A percentile compares a stretch with the other conserved stretches of the same genome.
Evolutionary conservation across 2,113 vertebrate species (phyloP).

Genomic region (Microcebus lehilahytsara): DNA sequence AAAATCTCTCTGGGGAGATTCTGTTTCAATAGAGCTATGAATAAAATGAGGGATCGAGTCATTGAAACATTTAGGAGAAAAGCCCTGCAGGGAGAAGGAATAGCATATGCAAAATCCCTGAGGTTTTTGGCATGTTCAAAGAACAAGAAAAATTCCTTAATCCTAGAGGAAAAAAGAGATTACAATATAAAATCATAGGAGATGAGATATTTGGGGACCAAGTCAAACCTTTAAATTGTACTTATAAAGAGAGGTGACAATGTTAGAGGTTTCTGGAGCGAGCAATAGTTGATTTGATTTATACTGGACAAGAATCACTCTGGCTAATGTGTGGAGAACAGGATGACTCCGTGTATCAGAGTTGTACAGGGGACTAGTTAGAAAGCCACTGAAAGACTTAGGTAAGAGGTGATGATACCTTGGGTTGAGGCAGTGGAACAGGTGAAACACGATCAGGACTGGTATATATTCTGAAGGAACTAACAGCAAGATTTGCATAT

Average conservation of each 20-base stretch:
- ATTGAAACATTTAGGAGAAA: neutral
- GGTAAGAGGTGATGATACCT: neutral
- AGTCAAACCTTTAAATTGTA: neutral
- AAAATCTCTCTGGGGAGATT: neutral
- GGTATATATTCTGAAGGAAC: neutral
- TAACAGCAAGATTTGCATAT: neutral
- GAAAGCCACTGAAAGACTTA: neutral
- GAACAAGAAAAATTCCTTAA: neutral
- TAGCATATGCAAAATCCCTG: neutral
- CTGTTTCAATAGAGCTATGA: neutral
- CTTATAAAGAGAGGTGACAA: neutral
- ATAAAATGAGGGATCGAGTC: neutral
- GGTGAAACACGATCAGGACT: neutral
- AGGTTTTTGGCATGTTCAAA: neutral
- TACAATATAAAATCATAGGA: neutral
- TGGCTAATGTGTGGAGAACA: neutral
- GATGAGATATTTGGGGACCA: neutral
- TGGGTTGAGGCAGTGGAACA: neutral
- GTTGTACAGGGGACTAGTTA: neutral
- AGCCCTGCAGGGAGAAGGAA: neutral
- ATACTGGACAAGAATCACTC: neutral
- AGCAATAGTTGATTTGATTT: neutral
- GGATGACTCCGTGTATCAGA: neutral
- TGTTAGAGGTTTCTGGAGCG: neutral
- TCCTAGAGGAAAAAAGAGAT: neutral